phyloP scores from a whole-genome alignment of 2,797 vertebrate genomes.

The Siniperca obscura region DNA sequence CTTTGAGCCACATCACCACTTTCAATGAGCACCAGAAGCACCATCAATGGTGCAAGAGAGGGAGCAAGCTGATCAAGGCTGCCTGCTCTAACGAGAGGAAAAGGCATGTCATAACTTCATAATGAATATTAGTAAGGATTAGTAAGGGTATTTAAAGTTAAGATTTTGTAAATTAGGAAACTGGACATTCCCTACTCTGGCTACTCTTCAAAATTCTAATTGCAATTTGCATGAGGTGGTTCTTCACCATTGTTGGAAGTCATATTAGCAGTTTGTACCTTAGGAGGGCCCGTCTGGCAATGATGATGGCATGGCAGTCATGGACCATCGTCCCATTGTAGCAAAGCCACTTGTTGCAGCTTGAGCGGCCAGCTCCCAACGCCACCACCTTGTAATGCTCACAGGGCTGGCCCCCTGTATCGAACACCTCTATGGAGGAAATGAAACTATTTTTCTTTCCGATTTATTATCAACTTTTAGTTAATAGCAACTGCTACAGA shows the following conservation, averaged over 20 bases:
- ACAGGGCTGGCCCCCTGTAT: slow-evolving; percentile 58
- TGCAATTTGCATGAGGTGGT: background rate
- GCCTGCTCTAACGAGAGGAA: background rate
- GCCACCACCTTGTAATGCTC: slow-evolving; percentile 82
- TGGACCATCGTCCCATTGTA: slow-evolving; percentile 83
- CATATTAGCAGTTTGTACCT: slow-evolving; percentile 71
- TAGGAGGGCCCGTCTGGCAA: slow-evolving; percentile 82
- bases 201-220: background rate
- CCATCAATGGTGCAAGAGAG: background rate
- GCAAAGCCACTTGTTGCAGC: slow-evolving; percentile 78
- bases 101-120: background rate
- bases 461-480: background rate
- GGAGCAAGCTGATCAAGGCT: background rate
- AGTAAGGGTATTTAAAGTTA: background rate
- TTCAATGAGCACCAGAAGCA: slow-evolving; percentile 22
- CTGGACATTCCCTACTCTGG: background rate
- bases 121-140: background rate
- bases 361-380: slow-evolving; percentile 78
- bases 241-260: background rate
- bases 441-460: slow-evolving; percentile 11
- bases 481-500: background rate
- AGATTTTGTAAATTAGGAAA: background rate
- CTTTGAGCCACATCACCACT: slow-evolving; percentile 6
- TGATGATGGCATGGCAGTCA: slow-evolving; percentile 84
- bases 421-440: slow-evolving; percentile 64